Evolutionary conservation across 2,888 invertebrate genomes (phyloP).

Genomic region (Archips xylosteana): DNA sequence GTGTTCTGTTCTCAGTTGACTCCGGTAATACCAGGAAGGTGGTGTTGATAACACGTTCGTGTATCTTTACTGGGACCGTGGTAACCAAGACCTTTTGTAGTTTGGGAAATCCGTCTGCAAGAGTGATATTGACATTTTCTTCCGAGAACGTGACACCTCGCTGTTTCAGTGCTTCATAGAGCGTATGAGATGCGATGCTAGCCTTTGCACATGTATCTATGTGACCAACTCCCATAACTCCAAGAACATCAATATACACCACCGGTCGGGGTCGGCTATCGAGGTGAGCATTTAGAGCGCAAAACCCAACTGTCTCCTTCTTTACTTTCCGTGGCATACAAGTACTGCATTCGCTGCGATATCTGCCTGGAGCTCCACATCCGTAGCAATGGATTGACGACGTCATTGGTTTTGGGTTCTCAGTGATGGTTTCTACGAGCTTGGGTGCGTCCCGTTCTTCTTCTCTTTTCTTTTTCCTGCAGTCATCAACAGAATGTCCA

Average conservation of each 20-base stretch:
- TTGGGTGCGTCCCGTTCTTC: not conserved
- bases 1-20: not conserved
- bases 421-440: not conserved
- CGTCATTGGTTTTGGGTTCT: not conserved
- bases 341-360: constrained; percentile 12
- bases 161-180: not conserved
- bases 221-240: constrained; percentile 1
- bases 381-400: constrained; percentile 34
- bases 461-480: not conserved
- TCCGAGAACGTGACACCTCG: constrained; percentile 2
- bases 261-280: constrained; percentile 20
- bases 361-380: constrained; percentile 31
- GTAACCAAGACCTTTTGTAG: constrained; percentile 6
- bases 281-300: not conserved
- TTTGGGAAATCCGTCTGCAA: constrained; percentile 31
- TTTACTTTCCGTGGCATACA: not conserved
- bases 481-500: not conserved
- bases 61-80: constrained; percentile 4
- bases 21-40: not conserved
- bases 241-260: not conserved
- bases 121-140: constrained; percentile 5
- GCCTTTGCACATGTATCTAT: constrained; percentile 31
- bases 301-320: constrained; percentile 7
- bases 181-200: constrained; percentile 13
- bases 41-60: constrained; percentile 3